Percentiles rank a stretch among this genome's conserved stretches.
Evolutionary conservation across 2,113 vertebrate species (phyloP).

Genomic region (Empidonax traillii): DNA sequence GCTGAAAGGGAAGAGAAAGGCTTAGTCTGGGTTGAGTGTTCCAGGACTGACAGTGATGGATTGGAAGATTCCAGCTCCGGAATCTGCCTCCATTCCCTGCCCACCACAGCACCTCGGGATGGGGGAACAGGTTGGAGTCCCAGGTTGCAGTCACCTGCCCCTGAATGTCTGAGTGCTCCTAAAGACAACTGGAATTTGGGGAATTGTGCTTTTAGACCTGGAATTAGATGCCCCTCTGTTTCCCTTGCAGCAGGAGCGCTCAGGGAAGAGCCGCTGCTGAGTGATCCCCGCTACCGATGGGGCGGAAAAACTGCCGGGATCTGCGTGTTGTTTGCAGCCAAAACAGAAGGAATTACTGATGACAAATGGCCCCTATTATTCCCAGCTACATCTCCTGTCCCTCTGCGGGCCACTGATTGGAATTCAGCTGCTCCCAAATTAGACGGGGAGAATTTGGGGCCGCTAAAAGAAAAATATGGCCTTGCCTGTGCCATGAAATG

Average conservation of each 20-base stretch:
- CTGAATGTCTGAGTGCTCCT: background rate
- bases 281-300: background rate
- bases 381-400: background rate
- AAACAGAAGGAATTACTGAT: background rate
- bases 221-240: background rate
- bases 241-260: background rate
- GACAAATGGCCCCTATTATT: background rate
- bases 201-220: background rate
- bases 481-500: rapidly evolving
- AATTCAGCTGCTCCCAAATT: background rate
- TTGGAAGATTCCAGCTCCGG: slow-evolving; percentile 32
- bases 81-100: slow-evolving; percentile 67
- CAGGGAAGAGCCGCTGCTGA: background rate
- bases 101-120: background rate
- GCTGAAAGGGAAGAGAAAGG: background rate
- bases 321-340: background rate
- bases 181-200: slow-evolving; percentile 25
- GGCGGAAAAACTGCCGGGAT: background rate
- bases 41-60: slow-evolving; percentile 67
- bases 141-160: slow-evolving; percentile 67
- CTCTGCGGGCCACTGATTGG: background rate
- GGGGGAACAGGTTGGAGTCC: slow-evolving; percentile 1
- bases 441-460: background rate
- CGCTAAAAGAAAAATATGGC: background rate
- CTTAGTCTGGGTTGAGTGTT: background rate